These are phyloP conservation scores for Chelonoidis abingdonii DNA, from an alignment of 2,113 vertebrate genomes.

Conservation along the genomic window DNA sequence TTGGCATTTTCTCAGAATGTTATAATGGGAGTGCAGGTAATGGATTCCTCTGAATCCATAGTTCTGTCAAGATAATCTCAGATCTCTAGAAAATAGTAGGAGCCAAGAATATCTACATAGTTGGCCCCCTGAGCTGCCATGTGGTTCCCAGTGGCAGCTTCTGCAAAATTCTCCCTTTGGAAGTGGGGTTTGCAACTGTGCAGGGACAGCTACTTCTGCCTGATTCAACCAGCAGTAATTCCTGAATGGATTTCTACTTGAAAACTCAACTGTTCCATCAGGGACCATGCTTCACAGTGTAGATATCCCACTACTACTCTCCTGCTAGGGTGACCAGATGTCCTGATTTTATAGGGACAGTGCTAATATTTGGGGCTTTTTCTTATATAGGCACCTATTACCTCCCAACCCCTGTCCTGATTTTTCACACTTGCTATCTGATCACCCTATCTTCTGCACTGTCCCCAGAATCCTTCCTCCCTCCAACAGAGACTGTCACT, in stretches of 20 bases:
- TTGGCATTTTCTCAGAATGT: too few relatives aligned
- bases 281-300: slow-evolving; percentile 5
- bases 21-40: too few relatives aligned
- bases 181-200: not conserved
- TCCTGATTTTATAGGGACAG: too few relatives aligned
- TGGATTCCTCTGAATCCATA: slow-evolving; percentile 20
- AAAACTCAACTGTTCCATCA: slow-evolving; percentile 27
- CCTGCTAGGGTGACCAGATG: not conserved
- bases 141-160: not conserved
- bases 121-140: not conserved
- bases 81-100: slow-evolving; percentile 29
- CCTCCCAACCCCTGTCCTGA: too few relatives aligned
- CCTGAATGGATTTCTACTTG: slow-evolving; percentile 41
- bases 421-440: too few relatives aligned
- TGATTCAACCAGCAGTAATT: not conserved
- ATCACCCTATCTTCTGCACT: not conserved
- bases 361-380: too few relatives aligned
- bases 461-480: slow-evolving; percentile 17
- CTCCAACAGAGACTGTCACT: not conserved
- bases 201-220: not conserved
- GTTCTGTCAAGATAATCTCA: not conserved
- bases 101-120: not conserved
- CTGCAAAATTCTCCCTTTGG: not conserved
- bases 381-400: too few relatives aligned
- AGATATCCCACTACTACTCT: slow-evolving; percentile 23